Conservation (phyloP, 1,140 invertebrate species). For the Bombus consobrinus region DNA sequence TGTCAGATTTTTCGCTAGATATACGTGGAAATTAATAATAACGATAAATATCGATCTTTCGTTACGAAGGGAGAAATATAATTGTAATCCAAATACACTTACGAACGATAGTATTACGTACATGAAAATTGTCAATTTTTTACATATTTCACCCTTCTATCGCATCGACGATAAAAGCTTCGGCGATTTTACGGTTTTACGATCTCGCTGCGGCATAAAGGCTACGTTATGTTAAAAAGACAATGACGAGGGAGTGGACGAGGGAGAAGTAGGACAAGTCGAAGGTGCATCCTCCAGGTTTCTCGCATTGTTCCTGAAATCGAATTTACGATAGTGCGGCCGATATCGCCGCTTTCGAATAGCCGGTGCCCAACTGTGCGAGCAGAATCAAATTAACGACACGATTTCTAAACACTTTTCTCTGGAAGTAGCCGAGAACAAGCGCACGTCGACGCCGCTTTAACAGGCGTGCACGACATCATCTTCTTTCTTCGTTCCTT, state of each 20-base stretch:
- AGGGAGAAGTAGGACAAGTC: not conserved
- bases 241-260: not conserved
- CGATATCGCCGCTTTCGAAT: slow-evolving; percentile 55
- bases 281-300: not conserved
- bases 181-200: not conserved
- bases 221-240: not conserved
- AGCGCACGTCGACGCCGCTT: not conserved
- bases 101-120: no score
- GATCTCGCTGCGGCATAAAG: not conserved
- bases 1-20: no score
- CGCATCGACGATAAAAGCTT: no score
- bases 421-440: not conserved
- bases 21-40: no score
- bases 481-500: not conserved
- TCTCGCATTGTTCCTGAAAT: slow-evolving; percentile 43
- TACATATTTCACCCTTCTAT: no score
- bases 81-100: no score
- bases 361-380: slow-evolving; percentile 50
- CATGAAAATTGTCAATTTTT: no score
- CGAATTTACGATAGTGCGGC: slow-evolving; percentile 35
- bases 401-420: slow-evolving; percentile 56
- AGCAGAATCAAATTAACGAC: slow-evolving; percentile 56
- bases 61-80: no score
- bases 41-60: no score
- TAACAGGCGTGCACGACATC: slow-evolving; percentile 12